Percentiles rank a stretch among this genome's conserved stretches.
Evolutionary conservation across 2,797 vertebrate genomes (phyloP).

Genomic region (Scarus forsteni): DNA sequence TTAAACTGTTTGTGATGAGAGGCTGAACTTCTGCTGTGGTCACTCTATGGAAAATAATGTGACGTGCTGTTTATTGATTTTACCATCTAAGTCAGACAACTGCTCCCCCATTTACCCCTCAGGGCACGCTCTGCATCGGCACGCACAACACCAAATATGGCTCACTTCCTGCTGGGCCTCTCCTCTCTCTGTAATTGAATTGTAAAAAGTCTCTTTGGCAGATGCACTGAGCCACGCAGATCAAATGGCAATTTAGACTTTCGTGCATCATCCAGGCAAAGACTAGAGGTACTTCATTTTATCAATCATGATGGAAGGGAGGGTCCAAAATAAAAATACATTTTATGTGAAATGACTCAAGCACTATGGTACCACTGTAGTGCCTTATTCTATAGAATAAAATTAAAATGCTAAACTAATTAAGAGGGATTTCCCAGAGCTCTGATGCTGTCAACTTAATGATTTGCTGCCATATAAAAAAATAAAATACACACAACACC

Average conservation of each 20-base stretch:
- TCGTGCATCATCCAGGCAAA: not conserved
- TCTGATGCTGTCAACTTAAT: no score
- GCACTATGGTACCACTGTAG: no score
- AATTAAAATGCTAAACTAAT: no score
- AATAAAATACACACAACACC: no score
- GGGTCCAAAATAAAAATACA: no score
- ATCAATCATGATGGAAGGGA: no score
- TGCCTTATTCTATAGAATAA: no score
- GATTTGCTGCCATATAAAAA: no score
- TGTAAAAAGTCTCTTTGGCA: conserved; percentile 12
- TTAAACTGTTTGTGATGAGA: not conserved
- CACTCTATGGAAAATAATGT: conserved; percentile 68
- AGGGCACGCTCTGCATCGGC: conserved; percentile 50
- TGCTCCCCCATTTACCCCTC: conserved; percentile 29
- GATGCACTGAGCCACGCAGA: conserved; percentile 14
- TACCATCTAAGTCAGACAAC: conserved; percentile 55
- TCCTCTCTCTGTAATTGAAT: conserved; percentile 27
- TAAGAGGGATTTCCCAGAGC: no score
- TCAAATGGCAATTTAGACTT: not conserved
- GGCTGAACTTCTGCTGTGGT: conserved; percentile 24
- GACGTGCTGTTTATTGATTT: conserved; percentile 77
- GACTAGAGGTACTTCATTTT: no score
- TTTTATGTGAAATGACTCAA: no score
- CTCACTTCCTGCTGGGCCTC: conserved; percentile 31
- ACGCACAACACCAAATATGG: conserved; percentile 35